Evolutionary conservation across 2,113 vertebrate species (phyloP), one percentile per base, ranked within the genome.

Genomic region (Otus sunia): DNA sequence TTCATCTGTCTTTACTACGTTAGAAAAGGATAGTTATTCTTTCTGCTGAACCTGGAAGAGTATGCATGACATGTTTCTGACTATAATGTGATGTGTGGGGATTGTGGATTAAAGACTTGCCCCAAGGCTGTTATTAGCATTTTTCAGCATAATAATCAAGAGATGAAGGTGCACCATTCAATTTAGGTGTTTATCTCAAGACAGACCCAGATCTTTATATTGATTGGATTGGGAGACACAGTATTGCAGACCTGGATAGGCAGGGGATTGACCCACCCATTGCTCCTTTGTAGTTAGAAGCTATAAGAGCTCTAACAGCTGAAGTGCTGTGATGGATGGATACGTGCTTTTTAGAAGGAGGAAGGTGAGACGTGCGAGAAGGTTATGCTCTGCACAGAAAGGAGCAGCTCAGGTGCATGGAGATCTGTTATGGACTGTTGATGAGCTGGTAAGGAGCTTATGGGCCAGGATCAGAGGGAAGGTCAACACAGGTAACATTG

Each of bases 61-160:
- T 47, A 39, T 7, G 41, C 27, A 59, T 43, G 66, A 72, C 4
- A 1, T 84, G 43, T 87, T 81, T 90, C 52, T 82, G 63, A 36
- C 52, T 82, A 8, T 79, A 90, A 88, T 86, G 50, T 34, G 58
- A 56, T 58, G 9, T 85, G 64, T 85, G 39, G 52, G 32, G 43
- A 89, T 6, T 78, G 60, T 90, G 77, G 90, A 95, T 94, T 93
- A 90, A 94, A 93, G 94, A 71, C 58, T 95, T 85, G 52, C 73
- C 93, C 76, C 66, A 87, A 87, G 84, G 87, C 52, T 87, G 50
- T 74, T 63, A 87, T 94, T 92, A 90, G 72, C 10, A 84, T 89
- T 91, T 96, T 91, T 85, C 52, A 36, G 29, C 1, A 4, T 92
- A 94, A 87, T 84, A 71, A 91, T 43, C 68, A 87, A 60, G 80